phyloP scores from a whole-genome alignment of 2,113 vertebrate genomes.

The Etia nguti region DNA sequence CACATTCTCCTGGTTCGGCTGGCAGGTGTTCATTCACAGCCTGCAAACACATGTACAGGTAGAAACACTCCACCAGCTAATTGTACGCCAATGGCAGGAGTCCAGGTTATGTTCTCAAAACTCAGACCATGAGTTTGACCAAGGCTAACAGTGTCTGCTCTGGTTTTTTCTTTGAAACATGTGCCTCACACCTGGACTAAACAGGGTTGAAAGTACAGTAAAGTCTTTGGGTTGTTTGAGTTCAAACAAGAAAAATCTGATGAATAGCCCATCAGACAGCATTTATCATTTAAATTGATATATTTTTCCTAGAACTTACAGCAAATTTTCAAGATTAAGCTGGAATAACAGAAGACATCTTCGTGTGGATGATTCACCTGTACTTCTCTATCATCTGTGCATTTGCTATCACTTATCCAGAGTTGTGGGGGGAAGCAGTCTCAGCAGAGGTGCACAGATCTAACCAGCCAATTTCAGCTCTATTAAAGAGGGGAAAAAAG shows the following conservation, averaged over 20 bases:
- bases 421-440: not conserved
- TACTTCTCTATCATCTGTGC: not conserved
- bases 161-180: not conserved
- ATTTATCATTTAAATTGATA: not conserved
- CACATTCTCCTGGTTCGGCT: not conserved
- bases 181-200: not conserved
- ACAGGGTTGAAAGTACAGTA: not conserved
- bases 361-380: not conserved
- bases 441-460: not conserved
- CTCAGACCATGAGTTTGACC: not conserved
- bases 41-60: not conserved
- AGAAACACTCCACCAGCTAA: not conserved
- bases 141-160: not conserved
- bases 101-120: not conserved
- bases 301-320: not conserved
- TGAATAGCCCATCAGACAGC: not conserved
- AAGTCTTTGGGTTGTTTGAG: not conserved
- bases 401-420: not conserved
- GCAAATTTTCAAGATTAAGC: not conserved
- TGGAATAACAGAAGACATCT: not conserved
- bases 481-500: not conserved
- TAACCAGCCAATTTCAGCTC: not conserved
- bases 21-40: not conserved
- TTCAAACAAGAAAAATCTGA: not conserved
- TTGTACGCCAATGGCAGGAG: not conserved